Evolutionary conservation across 2,113 vertebrate genomes (phyloP), one percentile per base, ranked within the genome.

Genomic region (Indicator maculatus): DNA sequence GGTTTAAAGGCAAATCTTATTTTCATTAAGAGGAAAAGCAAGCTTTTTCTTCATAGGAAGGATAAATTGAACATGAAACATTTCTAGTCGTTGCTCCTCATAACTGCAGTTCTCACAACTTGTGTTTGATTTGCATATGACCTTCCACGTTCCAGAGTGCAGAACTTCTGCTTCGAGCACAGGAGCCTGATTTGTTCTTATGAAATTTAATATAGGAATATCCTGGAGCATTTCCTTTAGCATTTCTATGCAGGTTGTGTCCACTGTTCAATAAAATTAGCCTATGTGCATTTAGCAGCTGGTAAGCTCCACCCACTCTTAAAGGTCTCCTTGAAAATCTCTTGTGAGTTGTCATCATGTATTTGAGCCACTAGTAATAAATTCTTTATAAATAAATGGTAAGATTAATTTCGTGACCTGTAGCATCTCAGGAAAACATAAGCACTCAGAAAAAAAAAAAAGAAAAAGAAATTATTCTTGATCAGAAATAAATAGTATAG

Each of bases 321-420:
- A 95, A 83, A 93, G 11, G 20, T 86, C 45, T 79, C 47, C 24
- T 88, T 75, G 92, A 58, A 87, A 76, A 65, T 16, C 24, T 82
- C 72, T 30, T 81, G 65, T 58, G 65, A 69, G 41, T 70, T 91
- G 73, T 63, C 82, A 71, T 65, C 21, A 59, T 30, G 41, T 26
- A 83, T 80, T 77, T 88, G 39, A 36, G 47, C 93, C 71, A 81
- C 45, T 63, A 77, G 21, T 59, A 92, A 95, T 93, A 95, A 95
- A 88, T 92, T 75, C 21, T 38, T 64, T 59, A 75, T 85, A 81
- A 93, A 89, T 58, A 65, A 84, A 77, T 28, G 39, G 66, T 78
- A 74, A 82, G 28, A 16, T 36, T 55, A 84, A 66, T 94, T 75
- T 74, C 67, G 75, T 83, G 18, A 91, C 65, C 65, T 89, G 53